Evolutionary conservation across 2,113 vertebrate genomes (phyloP), one percentile per base, ranked within the genome.

Genomic region (Oncorhynchus clarkii): DNA sequence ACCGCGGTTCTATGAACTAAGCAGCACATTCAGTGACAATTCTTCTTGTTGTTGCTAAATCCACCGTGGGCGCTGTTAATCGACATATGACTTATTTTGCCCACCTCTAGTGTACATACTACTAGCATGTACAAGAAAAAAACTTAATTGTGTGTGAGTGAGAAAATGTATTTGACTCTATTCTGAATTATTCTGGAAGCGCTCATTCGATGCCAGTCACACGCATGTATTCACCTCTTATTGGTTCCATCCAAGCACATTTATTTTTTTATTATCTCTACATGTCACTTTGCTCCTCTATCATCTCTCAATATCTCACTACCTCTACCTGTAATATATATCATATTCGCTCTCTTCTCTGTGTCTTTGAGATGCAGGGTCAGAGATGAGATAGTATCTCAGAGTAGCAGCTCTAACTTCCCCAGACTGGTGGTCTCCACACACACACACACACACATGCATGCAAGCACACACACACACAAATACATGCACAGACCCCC

Each of bases 241-340:
- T 83, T 71, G 71, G 62, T 22, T 31, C 1, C 59, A 70, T 65
- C 24, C 29, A 66, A 62, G 16, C 34, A 5, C 62, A 31, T 73
- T 73, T 79, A 6, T 26, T 71, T 29, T 67, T 16, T 24, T 54
- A 29, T 60, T 48, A 72, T 80, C 31, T 18, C 64, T 20, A 18
- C 34, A 82, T 78, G 66, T 82, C 70, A n/a, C 18, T 31, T 71
- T 45, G 57, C 68, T 71, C 39, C 31, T 65, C 59, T 59, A 69
- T 16, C 48, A 20, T 14, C 14, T 20, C 22, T 54, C 16, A 74
- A 72, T 68, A 51, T 39, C 24, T 59, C 66, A 20, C 1, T 11
- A 5, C 31, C 4, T 48, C 31, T 13, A 4, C 4, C 51, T 22
- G 11, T 59, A 69, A 69, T 67, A 48, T 67, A 20, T 70, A 31